Conservation (phyloP, 2,888 invertebrate species). For the Epinotia nisella region DNA sequence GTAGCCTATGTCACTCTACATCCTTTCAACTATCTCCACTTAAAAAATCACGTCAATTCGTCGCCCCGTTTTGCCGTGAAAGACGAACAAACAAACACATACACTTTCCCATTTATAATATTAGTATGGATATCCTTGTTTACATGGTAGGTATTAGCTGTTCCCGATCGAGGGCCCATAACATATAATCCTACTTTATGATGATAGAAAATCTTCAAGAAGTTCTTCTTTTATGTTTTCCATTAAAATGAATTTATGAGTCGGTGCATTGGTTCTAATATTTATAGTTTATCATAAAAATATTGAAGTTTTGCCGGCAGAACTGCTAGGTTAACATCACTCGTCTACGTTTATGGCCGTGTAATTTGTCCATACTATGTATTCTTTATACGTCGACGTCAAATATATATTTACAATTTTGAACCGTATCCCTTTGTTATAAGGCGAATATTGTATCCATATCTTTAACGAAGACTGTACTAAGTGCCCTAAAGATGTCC, state of each 20-base stretch:
- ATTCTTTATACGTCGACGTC: slow-evolving; percentile 9
- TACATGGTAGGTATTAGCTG: neutral
- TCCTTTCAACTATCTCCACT: too few relatives aligned
- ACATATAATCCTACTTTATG: neutral
- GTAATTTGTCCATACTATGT: slow-evolving; percentile 21
- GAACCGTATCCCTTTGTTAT: too few relatives aligned
- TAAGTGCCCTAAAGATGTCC: too few relatives aligned
- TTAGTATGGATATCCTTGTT: neutral
- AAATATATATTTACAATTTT: neutral
- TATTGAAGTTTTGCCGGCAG: slow-evolving; percentile 18
- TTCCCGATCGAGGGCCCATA: neutral
- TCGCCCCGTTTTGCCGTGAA: too few relatives aligned
- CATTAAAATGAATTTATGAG: slow-evolving; percentile 27
- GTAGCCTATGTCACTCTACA: too few relatives aligned
- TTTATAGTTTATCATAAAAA: slow-evolving; percentile 33
- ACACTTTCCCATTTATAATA: too few relatives aligned
- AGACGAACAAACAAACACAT: too few relatives aligned
- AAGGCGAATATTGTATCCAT: too few relatives aligned
- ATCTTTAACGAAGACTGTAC: too few relatives aligned
- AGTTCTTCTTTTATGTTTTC: slow-evolving; percentile 9
- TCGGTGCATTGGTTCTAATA: slow-evolving; percentile 10
- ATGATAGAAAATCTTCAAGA: slow-evolving; percentile 23
- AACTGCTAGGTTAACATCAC: slow-evolving; percentile 10
- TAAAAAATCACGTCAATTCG: too few relatives aligned
- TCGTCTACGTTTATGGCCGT: slow-evolving; percentile 9